Evolutionary conservation across 2,797 vertebrate genomes (phyloP), one percentile per base, ranked within the genome.

Genomic region (Syngnathus rostellatus): DNA sequence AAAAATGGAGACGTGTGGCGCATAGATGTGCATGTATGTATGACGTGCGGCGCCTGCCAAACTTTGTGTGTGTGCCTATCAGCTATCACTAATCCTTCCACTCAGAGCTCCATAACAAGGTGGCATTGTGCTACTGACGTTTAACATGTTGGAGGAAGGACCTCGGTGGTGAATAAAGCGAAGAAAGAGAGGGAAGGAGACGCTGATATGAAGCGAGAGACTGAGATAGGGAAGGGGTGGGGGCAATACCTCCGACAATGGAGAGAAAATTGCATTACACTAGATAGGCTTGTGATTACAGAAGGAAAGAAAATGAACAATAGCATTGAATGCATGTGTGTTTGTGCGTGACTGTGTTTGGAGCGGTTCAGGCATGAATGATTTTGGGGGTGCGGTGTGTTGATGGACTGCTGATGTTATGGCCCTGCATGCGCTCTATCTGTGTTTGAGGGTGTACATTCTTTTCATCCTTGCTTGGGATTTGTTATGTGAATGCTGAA

Each of bases 261-360:
- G 83, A 73, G 77, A 83, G 87, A 88, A 88, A 88, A 88, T 88
- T 87, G 87, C 87, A 87, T 88, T 89, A 88, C 87, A 87, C 87
- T 86, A 87, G 88, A 89, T 89, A 86, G 82, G 82, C 81, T 80
- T 77, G 85, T 88, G 88, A 88, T 88, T 88, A 88, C 84, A 86
- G 84, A 84, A 81, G 77, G 72, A 76, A 82, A 77, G 84, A 88
- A 85, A 87, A 87, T 85, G 82, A 87, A 87, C 87, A 88, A 88
- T 85, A 71, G 77, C 62, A 66, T 72, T 57, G 74, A 67, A 79
- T 67, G 79, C 74, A 73, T 77, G 75, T 74, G 68, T 65, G 71
- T 72, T 62, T 72, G 69, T 72, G 63, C 45, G 71, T 66, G 69
- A 61, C 67, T 75, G 62, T 73, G 69, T 72, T 62, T 58, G 71